phyloP scores from a whole-genome alignment of 2,888 invertebrate genomes.

The Parnassius glacialis region DNA sequence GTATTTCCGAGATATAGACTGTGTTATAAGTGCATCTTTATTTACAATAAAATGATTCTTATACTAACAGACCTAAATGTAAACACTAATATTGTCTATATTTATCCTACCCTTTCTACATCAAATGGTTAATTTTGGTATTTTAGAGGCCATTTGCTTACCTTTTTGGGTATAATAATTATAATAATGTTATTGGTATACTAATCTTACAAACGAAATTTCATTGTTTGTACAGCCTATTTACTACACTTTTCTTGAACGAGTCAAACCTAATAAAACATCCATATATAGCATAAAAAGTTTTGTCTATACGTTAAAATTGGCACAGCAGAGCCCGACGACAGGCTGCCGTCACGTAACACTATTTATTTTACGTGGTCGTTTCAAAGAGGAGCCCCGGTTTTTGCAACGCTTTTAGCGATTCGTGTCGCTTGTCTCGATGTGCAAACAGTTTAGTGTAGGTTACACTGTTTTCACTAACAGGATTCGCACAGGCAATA shows the following conservation, averaged over 20 bases:
- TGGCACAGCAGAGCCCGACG: slow-evolving; percentile 37
- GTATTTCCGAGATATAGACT: too few relatives aligned
- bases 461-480: slow-evolving; percentile 47
- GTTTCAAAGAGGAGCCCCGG: slow-evolving; percentile 33
- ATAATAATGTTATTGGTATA: too few relatives aligned
- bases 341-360: slow-evolving; percentile 60
- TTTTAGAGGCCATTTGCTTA: too few relatives aligned
- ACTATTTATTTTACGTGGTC: slow-evolving; percentile 75
- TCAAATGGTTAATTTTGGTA: too few relatives aligned
- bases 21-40: too few relatives aligned
- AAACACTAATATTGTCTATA: too few relatives aligned
- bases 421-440: slow-evolving; percentile 43
- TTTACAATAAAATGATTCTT: too few relatives aligned
- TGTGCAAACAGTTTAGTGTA: slow-evolving; percentile 70
- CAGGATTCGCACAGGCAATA: slow-evolving; percentile 18
- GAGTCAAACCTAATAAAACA: background rate
- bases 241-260: background rate
- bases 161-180: too few relatives aligned
- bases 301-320: background rate
- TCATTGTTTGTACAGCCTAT: too few relatives aligned
- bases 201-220: too few relatives aligned
- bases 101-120: too few relatives aligned
- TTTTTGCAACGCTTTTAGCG: slow-evolving; percentile 62
- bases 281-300: slow-evolving; percentile 28
- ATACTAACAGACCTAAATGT: too few relatives aligned